Evolutionary conservation across 1,140 invertebrate genomes (phyloP).

Genomic region (Trachelipus rathkii): DNA sequence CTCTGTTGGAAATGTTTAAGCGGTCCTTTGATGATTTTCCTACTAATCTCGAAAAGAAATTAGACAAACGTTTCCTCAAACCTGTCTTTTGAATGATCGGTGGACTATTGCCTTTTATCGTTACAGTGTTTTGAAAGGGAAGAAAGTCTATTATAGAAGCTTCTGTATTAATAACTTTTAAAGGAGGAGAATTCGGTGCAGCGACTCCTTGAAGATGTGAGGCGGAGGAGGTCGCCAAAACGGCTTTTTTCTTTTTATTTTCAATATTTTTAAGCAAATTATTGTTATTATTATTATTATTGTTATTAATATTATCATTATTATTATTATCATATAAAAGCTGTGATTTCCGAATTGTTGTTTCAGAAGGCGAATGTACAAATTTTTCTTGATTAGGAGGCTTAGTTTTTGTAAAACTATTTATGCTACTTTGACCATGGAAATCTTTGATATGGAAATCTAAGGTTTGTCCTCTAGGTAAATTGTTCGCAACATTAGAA

Average conservation of each 20-base stretch:
- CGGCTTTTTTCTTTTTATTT: background rate
- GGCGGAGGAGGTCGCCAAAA: background rate
- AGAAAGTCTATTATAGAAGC: background rate
- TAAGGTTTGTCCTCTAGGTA: too few relatives aligned
- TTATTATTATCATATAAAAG: too few relatives aligned
- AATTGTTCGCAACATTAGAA: too few relatives aligned
- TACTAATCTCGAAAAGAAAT: background rate
- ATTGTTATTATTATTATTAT: too few relatives aligned
- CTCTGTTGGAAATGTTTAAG: background rate
- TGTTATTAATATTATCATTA: too few relatives aligned
- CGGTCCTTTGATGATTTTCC: background rate
- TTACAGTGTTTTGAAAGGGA: background rate
- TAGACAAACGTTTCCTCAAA: background rate
- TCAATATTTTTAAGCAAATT: too few relatives aligned
- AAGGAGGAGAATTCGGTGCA: background rate
- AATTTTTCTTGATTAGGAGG: too few relatives aligned
- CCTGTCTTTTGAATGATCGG: background rate
- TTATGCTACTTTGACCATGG: too few relatives aligned
- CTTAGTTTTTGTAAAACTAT: too few relatives aligned
- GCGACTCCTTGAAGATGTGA: background rate
- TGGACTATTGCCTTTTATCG: background rate
- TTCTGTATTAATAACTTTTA: slow-evolving; percentile 3
- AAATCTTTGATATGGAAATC: too few relatives aligned
- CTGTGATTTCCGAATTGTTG: too few relatives aligned
- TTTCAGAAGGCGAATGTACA: too few relatives aligned